A percentile compares a stretch with the other conserved stretches of the same genome.
Conservation (phyloP, 1,140 invertebrate genomes). For the Hyposmocoma kahamanoa region DNA sequence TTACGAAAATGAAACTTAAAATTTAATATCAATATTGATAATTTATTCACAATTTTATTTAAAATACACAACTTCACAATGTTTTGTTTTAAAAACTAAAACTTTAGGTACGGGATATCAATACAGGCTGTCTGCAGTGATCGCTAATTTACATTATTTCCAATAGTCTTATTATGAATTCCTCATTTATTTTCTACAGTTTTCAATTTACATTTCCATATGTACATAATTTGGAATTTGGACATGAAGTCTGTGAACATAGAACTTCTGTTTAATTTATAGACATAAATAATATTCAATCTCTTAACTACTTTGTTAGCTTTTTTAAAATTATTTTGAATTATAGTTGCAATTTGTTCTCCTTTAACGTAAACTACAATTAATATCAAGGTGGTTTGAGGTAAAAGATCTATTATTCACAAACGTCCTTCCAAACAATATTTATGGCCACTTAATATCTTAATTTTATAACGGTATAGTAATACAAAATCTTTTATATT, state of each 20-base stretch:
- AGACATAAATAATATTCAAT: no score
- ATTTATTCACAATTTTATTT: conserved; percentile 73
- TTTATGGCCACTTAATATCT: conserved; percentile 67
- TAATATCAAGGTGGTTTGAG: no score
- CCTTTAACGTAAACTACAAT: no score
- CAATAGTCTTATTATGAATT: conserved; percentile 35
- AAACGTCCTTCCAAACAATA: conserved; percentile 33
- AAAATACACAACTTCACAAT: conserved; percentile 74
- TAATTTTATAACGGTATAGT: conserved; percentile 58
- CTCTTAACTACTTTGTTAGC: no score
- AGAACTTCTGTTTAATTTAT: no score
- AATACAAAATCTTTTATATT: conserved; percentile 40
- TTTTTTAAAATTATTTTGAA: no score
- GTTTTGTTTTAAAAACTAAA: conserved; percentile 70
- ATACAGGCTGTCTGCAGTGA: conserved; percentile 57
- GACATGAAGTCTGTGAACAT: conserved; percentile 26
- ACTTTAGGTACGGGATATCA: conserved; percentile 67
- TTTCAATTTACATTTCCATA: conserved; percentile 63
- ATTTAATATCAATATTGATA: conserved; percentile 72
- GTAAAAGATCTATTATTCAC: no score
- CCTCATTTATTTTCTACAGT: conserved; percentile 47
- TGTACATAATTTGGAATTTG: conserved; percentile 50
- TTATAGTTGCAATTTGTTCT: no score
- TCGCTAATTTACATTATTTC: conserved; percentile 58
- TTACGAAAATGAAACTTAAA: conserved; percentile 5